Conservation (phyloP, 1,140 invertebrate genomes). For the Formica exsecta region DNA sequence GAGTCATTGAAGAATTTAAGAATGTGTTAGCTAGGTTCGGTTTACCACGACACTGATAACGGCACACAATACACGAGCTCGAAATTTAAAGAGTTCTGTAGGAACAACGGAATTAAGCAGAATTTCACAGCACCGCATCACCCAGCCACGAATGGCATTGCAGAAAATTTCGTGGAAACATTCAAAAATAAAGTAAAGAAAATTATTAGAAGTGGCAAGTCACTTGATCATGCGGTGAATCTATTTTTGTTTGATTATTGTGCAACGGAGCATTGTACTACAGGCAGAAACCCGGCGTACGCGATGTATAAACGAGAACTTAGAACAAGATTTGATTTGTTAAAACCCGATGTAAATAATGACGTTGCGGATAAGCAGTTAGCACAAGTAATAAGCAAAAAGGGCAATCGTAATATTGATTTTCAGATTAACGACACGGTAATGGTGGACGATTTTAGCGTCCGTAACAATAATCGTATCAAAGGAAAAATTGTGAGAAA, state of each 20-base stretch:
- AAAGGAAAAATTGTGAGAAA: not conserved
- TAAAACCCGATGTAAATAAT: not conserved
- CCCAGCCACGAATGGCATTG: not conserved
- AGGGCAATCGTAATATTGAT: not conserved
- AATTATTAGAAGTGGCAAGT: not conserved
- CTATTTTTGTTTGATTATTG: not conserved
- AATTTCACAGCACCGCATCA: not conserved
- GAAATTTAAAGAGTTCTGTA: not conserved
- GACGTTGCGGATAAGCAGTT: not conserved
- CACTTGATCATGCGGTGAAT: not conserved
- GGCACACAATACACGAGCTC: not conserved
- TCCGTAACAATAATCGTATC: not conserved
- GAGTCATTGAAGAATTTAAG: not conserved
- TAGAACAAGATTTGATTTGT: not conserved
- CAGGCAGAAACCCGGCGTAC: not conserved
- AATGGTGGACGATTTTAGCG: not conserved
- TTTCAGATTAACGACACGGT: not conserved
- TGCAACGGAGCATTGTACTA: not conserved
- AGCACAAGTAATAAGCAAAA: not conserved
- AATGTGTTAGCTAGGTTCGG: not conserved
- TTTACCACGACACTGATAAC: not conserved
- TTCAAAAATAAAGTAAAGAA: not conserved
- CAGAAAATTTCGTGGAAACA: not conserved
- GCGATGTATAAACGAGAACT: not conserved
- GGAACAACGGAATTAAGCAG: not conserved